Evolutionary conservation across 1,140 invertebrate species (phyloP).

Genomic region (Uloborus diversus): DNA sequence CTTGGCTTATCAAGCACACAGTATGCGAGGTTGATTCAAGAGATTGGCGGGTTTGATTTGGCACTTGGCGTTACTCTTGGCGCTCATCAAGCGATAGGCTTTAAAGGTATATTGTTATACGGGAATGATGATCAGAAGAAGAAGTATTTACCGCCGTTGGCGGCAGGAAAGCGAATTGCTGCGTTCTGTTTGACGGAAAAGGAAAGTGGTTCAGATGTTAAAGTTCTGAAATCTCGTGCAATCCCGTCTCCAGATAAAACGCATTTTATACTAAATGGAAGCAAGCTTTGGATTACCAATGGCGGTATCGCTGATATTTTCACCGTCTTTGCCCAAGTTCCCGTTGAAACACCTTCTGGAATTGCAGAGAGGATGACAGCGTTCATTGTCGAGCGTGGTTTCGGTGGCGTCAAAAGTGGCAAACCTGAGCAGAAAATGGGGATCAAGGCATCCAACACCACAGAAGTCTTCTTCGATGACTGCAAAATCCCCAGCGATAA

Average conservation of each 20-base stretch:
- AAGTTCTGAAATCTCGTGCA: constrained; percentile 69
- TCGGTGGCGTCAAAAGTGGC: constrained; percentile 93
- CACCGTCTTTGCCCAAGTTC: constrained; percentile 91
- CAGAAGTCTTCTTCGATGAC: constrained; percentile 97
- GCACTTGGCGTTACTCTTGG: constrained; percentile 70
- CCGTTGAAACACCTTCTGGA: constrained; percentile 69
- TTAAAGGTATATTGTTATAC: constrained; percentile 89
- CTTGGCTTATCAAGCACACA: constrained; percentile 71
- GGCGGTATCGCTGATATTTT: constrained; percentile 97
- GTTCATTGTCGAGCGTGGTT: constrained; percentile 95
- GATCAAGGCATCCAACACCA: constrained; percentile 97
- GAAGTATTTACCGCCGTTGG: constrained; percentile 91
- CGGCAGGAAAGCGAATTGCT: constrained; percentile 83
- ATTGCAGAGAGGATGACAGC: constrained; percentile 83
- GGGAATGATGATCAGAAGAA: constrained; percentile 88
- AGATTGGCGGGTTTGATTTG: constrained; percentile 71
- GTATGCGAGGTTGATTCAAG: constrained; percentile 71
- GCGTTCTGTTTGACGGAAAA: constrained; percentile 99
- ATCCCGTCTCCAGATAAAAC: constrained; percentile 60
- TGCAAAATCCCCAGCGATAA: constrained; percentile 95
- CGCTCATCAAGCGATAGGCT: constrained; percentile 72
- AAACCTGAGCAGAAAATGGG: constrained; percentile 99
- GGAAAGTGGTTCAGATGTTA: constrained; percentile 87
- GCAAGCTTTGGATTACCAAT: constrained; percentile 99
- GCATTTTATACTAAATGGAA: constrained; percentile 85